These are phyloP conservation scores for Pachypanchax playfairii DNA, from an alignment of 2,113 vertebrate genomes.

Conservation along the genomic window DNA sequence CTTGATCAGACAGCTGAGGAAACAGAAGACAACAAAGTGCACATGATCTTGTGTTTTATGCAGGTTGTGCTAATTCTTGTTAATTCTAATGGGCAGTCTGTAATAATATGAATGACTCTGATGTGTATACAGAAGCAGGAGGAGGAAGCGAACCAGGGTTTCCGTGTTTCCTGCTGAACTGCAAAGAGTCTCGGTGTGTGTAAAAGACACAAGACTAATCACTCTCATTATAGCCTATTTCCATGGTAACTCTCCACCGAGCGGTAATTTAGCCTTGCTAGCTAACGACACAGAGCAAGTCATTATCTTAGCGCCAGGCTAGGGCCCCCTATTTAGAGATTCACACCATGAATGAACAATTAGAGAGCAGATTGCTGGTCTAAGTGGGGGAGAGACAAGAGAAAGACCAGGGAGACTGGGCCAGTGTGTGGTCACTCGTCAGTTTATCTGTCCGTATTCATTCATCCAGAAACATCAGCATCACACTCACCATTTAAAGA, in stretches of 20 bases:
- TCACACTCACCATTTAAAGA: too few relatives aligned
- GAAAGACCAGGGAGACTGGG: slow-evolving; percentile 18
- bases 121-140: neutral
- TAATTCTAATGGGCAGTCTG: slow-evolving; percentile 3
- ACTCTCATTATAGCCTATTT: slow-evolving; percentile 73
- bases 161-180: slow-evolving; percentile 42
- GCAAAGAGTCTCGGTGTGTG: slow-evolving; percentile 47
- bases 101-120: neutral
- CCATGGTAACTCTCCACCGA: slow-evolving; percentile 79
- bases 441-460: too few relatives aligned
- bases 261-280: slow-evolving; percentile 76
- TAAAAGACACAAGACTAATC: slow-evolving; percentile 74
- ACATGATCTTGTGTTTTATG: neutral
- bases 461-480: slow-evolving; percentile 9
- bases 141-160: slow-evolving; percentile 23
- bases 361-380: slow-evolving; percentile 72
- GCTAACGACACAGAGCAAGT: slow-evolving; percentile 78
- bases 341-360: slow-evolving; percentile 80
- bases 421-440: slow-evolving; percentile 33
- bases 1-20: slow-evolving; percentile 7
- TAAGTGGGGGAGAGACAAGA: slow-evolving; percentile 40
- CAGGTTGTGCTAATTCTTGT: neutral
- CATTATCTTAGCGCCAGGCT: slow-evolving; percentile 76
- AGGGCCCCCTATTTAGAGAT: slow-evolving; percentile 79
- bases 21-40: neutral